Base-by-base conservation (phyloP, 2,113 vertebrate genomes). In the Glaucomys volans region DNA sequence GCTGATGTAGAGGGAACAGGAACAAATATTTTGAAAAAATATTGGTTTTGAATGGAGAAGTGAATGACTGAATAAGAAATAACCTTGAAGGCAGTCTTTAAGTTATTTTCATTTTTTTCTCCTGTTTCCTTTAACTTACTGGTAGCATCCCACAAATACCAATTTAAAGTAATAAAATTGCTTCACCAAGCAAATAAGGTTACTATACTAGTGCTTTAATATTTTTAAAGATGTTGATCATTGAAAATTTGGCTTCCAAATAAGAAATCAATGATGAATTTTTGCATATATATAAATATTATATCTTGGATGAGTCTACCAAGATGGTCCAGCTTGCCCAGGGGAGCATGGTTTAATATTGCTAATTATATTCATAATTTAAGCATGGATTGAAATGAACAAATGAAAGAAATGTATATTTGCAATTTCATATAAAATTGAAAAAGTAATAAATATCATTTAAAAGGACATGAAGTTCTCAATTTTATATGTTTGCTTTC, bases 251-350 rank as follows among this genome's bases (percentile, higher is more conserved):
- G 12, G 52, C 10, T 71, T 67, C 22, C 12, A 87, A 94, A 86
- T 79, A 95, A 86, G 44, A 95, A 92, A 47, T 59, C 44, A 94
- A 8, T 52, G 37, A 84, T 81, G 4, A 7, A 37, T 69, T 89
- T 93, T 90, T 79, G 3, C 28, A 85, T 22, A 79, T 0, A 5
- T 72, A 32, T 83, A 59, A 88, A 75, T 82, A 87, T 64, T 35
- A 30, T 59, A 26, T 85, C 9, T 87, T 67, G 40, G 0, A 3
- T 50, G 6, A 8, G 22, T 1, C 44, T 88, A 22, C 83, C 40
- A 76, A 52, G 74, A 59, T 71, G 17, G 10, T 72, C 18, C 7
- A 86, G n/a, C 1, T 47, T 90, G 11, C 14, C 13, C 26, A 47
- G 26, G 66, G n/a, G 32, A 50, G 9, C 6, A 37, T 7, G 40